Conservation (phyloP, 2,888 invertebrate species). For the Tetheella fluctuosa region DNA sequence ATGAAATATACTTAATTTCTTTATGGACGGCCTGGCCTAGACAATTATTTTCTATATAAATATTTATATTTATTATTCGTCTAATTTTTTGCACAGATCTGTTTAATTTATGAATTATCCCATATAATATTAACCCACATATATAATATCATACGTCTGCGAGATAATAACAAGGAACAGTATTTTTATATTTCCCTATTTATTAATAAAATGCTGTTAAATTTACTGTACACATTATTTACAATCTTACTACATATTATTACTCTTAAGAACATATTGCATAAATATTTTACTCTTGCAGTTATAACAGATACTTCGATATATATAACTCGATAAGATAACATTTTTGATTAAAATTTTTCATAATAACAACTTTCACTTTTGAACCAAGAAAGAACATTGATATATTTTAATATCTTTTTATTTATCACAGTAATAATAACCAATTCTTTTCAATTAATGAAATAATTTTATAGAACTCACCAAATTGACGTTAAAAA, state of each 20-base stretch:
- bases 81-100: constrained; percentile 54
- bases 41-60: constrained; percentile 30
- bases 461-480: constrained; percentile 29
- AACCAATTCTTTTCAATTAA: constrained; percentile 40
- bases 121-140: background rate
- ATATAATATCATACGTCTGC: constrained; percentile 24
- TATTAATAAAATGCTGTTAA: constrained; percentile 28
- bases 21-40: constrained; percentile 80
- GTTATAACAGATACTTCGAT: background rate
- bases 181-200: constrained; percentile 31
- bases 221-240: constrained; percentile 51
- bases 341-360: background rate
- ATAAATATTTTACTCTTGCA: constrained; percentile 9
- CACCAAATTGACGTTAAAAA: constrained; percentile 34
- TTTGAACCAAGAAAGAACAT: constrained; percentile 30
- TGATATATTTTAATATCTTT: constrained; percentile 36
- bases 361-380: constrained; percentile 27
- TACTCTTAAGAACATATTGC: constrained; percentile 3
- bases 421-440: constrained; percentile 61
- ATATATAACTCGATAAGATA: background rate
- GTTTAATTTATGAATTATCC: constrained; percentile 24
- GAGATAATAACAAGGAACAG: constrained; percentile 46
- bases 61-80: constrained; percentile 27
- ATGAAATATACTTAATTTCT: constrained; percentile 43
- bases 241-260: constrained; percentile 34